Conservation (phyloP, 2,797 vertebrate species). For the Eutrigla gurnardus region DNA sequence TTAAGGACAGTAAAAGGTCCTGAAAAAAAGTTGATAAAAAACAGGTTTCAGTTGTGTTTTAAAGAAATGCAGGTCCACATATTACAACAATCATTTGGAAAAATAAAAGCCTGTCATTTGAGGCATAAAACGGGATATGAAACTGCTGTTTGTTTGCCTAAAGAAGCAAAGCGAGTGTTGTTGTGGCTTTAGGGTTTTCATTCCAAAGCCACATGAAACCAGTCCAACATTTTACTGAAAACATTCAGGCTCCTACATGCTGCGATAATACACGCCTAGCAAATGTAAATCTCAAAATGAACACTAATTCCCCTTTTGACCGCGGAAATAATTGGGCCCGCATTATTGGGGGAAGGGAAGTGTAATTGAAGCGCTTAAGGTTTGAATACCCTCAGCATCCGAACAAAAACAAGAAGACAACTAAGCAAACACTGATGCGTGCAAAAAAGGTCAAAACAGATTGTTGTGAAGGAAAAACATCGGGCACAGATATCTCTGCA, state of each 20-base stretch:
- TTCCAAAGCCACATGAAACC: conserved; percentile 43
- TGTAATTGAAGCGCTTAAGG: conserved; percentile 59
- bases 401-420: conserved; percentile 44
- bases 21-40: background rate
- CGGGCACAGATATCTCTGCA: conserved; percentile 22
- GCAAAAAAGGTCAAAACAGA: conserved; percentile 33
- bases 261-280: conserved; percentile 55
- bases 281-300: conserved; percentile 70
- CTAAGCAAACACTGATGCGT: conserved; percentile 54
- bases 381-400: conserved; percentile 46
- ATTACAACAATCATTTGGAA: conserved; percentile 4
- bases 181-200: conserved; percentile 54
- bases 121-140: conserved; percentile 33
- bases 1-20: background rate
- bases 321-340: conserved; percentile 56
- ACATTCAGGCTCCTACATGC: conserved; percentile 67
- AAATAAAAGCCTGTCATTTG: conserved; percentile 28
- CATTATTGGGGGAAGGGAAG: conserved; percentile 60
- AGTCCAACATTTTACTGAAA: conserved; percentile 52
- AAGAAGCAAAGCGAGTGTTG: conserved; percentile 30
- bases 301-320: conserved; percentile 73
- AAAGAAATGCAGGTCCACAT: background rate
- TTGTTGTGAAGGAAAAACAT: conserved; percentile 29
- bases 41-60: background rate
- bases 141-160: conserved; percentile 40